phyloP scores from a whole-genome alignment of 1,140 invertebrate genomes.

The Eueides isabella region DNA sequence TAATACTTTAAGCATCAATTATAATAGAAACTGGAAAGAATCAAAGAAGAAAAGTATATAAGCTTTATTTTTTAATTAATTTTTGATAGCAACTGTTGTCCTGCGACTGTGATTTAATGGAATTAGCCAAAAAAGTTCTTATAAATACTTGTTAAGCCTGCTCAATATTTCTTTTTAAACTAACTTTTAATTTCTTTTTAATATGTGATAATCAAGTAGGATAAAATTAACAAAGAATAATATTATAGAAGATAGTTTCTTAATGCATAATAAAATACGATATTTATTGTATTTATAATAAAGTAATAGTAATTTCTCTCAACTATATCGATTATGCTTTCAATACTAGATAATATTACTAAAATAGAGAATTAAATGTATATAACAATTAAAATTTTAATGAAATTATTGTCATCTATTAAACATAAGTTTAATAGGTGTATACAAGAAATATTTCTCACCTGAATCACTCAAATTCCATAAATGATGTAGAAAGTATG shows the following conservation, averaged over 20 bases:
- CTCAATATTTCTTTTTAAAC: neutral
- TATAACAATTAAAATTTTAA: neutral
- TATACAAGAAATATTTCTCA: conserved; percentile 39
- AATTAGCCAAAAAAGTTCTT: too few species aligned
- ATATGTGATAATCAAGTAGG: neutral
- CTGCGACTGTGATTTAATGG: too few species aligned
- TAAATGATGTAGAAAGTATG: conserved; percentile 39
- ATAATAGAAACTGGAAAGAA: too few species aligned
- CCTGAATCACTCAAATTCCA: conserved; percentile 42
- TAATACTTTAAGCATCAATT: too few species aligned
- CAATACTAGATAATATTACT: neutral
- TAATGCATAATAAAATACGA: neutral
- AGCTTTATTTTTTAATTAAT: too few species aligned
- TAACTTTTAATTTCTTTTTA: neutral
- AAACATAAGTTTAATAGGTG: neutral
- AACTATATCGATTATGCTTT: neutral
- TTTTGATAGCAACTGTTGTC: too few species aligned
- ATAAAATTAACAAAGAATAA: neutral
- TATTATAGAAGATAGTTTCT: neutral
- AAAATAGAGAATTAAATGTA: neutral
- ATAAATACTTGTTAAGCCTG: too few species aligned
- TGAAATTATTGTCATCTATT: neutral
- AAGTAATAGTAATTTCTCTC: neutral
- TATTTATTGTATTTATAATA: neutral
- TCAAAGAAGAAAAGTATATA: too few species aligned